Evolutionary conservation across 1,140 invertebrate genomes (phyloP).

Genomic region (Cherax quadricarinatus): DNA sequence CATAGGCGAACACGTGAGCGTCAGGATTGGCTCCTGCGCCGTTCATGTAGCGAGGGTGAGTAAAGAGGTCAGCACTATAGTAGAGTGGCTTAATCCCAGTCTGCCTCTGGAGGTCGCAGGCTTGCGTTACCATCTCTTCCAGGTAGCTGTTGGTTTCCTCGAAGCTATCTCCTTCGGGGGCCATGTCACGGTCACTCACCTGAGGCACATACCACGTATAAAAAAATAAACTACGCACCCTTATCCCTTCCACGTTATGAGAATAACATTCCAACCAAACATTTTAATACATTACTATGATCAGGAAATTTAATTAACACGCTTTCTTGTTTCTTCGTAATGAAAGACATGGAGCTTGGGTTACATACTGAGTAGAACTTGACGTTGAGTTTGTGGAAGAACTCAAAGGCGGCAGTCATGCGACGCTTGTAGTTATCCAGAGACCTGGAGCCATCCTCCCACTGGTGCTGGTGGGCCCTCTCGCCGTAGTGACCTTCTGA

Average conservation of each 20-base stretch:
- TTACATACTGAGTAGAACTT: conserved; percentile 53
- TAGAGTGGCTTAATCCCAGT: conserved; percentile 58
- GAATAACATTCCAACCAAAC: too few relatives aligned
- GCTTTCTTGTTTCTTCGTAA: too few relatives aligned
- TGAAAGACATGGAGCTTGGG: too few relatives aligned
- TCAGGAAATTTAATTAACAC: too few relatives aligned
- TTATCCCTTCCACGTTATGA: not conserved
- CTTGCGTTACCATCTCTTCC: conserved; percentile 62
- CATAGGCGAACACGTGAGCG: conserved; percentile 72
- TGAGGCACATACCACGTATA: not conserved
- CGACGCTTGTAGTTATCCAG: conserved; percentile 81
- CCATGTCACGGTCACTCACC: conserved; percentile 65
- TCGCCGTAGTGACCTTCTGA: conserved; percentile 78
- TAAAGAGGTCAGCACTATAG: conserved; percentile 69
- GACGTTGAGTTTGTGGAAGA: conserved; percentile 80
- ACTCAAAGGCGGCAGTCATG: conserved; percentile 82
- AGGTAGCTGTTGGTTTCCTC: conserved; percentile 51
- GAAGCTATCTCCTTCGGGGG: conserved; percentile 55
- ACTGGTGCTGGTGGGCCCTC: conserved; percentile 78
- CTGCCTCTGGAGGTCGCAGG: conserved; percentile 68
- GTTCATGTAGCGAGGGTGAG: conserved; percentile 72
- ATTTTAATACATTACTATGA: too few relatives aligned
- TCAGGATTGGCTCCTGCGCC: conserved; percentile 71
- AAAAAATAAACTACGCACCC: not conserved
- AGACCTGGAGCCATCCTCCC: conserved; percentile 80